These are phyloP conservation scores for Drosophila greeni DNA, from an alignment of 2,888 invertebrate genomes.

Conservation along the genomic window DNA sequence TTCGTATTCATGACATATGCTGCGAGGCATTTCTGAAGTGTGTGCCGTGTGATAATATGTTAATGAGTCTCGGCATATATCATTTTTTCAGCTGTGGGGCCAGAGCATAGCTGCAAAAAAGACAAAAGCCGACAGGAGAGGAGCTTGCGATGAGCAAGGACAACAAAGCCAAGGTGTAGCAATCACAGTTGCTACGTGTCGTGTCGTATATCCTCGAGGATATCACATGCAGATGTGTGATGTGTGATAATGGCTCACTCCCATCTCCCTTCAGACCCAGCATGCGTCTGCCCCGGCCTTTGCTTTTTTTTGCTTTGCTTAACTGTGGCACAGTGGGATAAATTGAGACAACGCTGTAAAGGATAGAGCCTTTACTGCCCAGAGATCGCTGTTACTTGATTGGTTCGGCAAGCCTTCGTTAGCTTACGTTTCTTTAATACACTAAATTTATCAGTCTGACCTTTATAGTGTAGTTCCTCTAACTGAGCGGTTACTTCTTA, in stretches of 20 bases:
- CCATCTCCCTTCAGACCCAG: conserved; percentile 23
- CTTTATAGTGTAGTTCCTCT: background rate
- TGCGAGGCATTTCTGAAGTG: conserved; percentile 44
- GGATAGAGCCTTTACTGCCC: background rate
- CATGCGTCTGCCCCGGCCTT: conserved; percentile 27
- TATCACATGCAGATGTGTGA: conserved; percentile 74
- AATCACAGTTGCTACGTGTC: conserved; percentile 75
- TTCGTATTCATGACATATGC: conserved; percentile 74
- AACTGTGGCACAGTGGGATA: conserved; percentile 47
- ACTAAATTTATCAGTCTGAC: background rate
- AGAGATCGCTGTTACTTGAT: background rate
- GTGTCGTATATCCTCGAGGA: conserved; percentile 75
- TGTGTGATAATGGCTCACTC: conserved; percentile 74
- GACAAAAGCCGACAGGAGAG: conserved; percentile 41
- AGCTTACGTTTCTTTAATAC: background rate
- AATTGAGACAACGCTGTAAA: background rate
- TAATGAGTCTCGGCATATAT: conserved; percentile 77
- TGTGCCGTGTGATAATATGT: conserved; percentile 75
- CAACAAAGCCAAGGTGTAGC: conserved; percentile 40
- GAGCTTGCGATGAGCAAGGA: conserved; percentile 23
- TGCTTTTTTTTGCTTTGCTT: conserved; percentile 54
- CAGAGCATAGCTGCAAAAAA: conserved; percentile 41
- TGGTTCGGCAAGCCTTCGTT: too few relatives aligned
- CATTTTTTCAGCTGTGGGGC: conserved; percentile 53
- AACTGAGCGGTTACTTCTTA: background rate